Evolutionary conservation across 1,140 invertebrate genomes (phyloP), one percentile per base, ranked within the genome.

Genomic region (Cyrtorhinus lividipennis): DNA sequence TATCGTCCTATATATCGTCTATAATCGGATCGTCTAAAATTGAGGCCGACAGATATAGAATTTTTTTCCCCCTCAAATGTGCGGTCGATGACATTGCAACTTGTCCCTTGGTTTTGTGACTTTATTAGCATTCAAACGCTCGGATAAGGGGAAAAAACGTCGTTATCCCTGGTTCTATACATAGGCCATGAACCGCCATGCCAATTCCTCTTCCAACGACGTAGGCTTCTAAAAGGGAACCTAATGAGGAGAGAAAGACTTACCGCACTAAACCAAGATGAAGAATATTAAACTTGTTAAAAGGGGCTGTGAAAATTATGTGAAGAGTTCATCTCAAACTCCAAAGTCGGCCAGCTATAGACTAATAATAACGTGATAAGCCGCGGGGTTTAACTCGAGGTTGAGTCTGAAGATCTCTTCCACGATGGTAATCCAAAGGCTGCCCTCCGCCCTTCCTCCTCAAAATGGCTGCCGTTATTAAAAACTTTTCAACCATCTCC

Each of bases 311-410:
- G 48, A 53, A 53, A 53, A 53, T 53, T 53, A 53, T 22, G 48
- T 22, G 20, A 22, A 53, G 48, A 53, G 48, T 53, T 53, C 48
- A 53, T 53, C 48, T 53, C 48, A 22, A 53, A 53, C 48, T 53
- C 18, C 20, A 10, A 53, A 53, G 48, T 53, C 20, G 48, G 48
- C 10, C 48, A 53, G 48, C 48, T 53, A 53, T 53, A 20, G 48
- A 53, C 48, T 53, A 53, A n/a, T 53, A 53, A 53, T 53, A 53
- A 53, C 48, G 48, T 53, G 48, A 53, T 53, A 53, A 53, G 48
- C 48, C 48, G 48, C 5, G 8, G 48, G 48, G 48, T 53, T 53
- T 53, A 53, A 53, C 48, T 53, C 20, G 48, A 53, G 48, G 48
- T 53, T 53, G 18, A 53, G 48, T 53, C 48, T 8, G 48, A 53